Evolutionary conservation across 2,888 invertebrate genomes (phyloP), one percentile per base, ranked within the genome.

Genomic region (Leucoma salicis): DNA sequence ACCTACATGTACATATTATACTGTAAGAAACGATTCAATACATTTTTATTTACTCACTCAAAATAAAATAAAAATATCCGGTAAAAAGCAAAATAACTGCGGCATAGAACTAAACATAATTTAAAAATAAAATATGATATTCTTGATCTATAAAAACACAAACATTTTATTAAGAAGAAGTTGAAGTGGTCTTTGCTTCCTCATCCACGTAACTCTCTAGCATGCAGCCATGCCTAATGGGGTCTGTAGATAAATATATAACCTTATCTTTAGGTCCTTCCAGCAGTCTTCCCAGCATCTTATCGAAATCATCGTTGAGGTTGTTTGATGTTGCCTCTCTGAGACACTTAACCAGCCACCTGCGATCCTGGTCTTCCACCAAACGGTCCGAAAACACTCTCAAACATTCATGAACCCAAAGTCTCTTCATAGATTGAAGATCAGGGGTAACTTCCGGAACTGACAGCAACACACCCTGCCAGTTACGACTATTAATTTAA

Each of bases 331-430:
- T 92, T 0, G 96, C 92, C 1, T 82, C 73, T 46, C 94, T 92
- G 0, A 97, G 77, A 46, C 94, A 94, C 2, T 85, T 73, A 49
- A 96, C 94, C 11, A 98, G 86, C 97, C 97, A 98, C 34, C 90
- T 84, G 5, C 95, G 90, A 73, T 98, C 98, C 0, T 63, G 50
- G n/a, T 95, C 94, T 60, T 97, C 97, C 0, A 96, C 94, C 44
- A 99, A 90, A 38, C 98, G 94, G 83, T 99, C 99, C 42, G 96
- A 95, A 78, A 97, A 99, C 0, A 98, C 98, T 1, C 99, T 92
- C 51, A 97, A 87, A 16, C 97, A 94, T 87, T 98, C 98, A 74
- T 98, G 98, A 0, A 97, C 94, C 98, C 98, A 99, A 0, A 98
- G 90, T 38, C 97, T 91, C 66, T 98, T 97, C 92, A 98, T 96